A percentile compares a stretch with the other conserved stretches of the same genome.
Conservation (phyloP, 1,140 invertebrate genomes). For the Drosophila insularis region DNA sequence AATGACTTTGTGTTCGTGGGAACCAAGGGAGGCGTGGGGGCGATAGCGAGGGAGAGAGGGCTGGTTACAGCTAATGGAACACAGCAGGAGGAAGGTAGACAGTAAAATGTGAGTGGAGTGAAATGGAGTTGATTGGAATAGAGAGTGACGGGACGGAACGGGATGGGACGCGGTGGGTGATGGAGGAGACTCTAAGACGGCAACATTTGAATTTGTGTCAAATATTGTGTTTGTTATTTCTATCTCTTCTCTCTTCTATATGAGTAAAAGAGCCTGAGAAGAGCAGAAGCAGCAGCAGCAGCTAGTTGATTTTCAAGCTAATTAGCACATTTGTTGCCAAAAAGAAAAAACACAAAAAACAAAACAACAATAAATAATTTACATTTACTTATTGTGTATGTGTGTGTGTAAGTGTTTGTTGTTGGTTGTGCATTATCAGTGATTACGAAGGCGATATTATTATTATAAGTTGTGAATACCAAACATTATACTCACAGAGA, state of each 20-base stretch:
- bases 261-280: background rate
- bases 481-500: background rate
- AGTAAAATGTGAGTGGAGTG: slow-evolving; percentile 8
- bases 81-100: slow-evolving; percentile 12
- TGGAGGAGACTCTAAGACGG: slow-evolving; percentile 9
- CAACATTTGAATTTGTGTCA: slow-evolving; percentile 60
- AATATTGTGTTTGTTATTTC: slow-evolving; percentile 30
- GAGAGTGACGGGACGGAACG: background rate
- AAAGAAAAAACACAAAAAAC: background rate
- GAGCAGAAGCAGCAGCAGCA: background rate
- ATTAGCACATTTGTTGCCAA: slow-evolving; percentile 18
- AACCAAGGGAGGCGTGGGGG: slow-evolving; percentile 15
- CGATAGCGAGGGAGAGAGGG: slow-evolving; percentile 5
- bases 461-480: slow-evolving; percentile 17
- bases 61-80: slow-evolving; percentile 12
- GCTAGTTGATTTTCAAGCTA: slow-evolving; percentile 19
- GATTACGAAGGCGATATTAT: slow-evolving; percentile 61
- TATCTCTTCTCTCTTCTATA: background rate
- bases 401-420: slow-evolving; percentile 15
- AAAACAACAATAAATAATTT: slow-evolving; percentile 55
- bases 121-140: slow-evolving; percentile 17
- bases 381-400: slow-evolving; percentile 27
- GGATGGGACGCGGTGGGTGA: background rate
- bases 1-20: slow-evolving; percentile 50
- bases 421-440: slow-evolving; percentile 45